Base-by-base conservation (phyloP, 2,113 vertebrate genomes). In the Sigmodon hispidus region DNA sequence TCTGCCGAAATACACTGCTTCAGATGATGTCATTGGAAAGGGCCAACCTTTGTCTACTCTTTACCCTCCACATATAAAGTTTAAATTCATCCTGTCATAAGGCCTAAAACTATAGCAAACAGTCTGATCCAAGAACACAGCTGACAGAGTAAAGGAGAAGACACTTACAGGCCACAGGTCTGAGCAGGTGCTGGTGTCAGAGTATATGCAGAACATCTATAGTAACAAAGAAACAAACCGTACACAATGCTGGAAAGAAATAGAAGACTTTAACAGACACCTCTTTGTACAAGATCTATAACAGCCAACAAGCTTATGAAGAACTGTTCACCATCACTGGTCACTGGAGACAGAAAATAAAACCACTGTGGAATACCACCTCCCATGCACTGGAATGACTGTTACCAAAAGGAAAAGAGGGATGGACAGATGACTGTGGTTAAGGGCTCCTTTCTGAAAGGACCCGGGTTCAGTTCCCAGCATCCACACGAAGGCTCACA, bases 61-160 rank as follows among this genome's bases (percentile, higher is more conserved):
- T 59, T 55, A 34, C 36, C 55, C 36, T 67, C 29, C 26, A 17
- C 15, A 31, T 69, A 84, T 67, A 84, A 52, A 61, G 55, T 24
- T 31, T 65, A 96, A 94, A 19, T 87, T 89, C 61, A 89, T 50
- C 40, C 43, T 79, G 69, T 59, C 72, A 67, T 55, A 36, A 86
- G 52, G 67, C 10, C 31, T 67, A 89, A 69, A 87, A 92, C 12
- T 22, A 90, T 50, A 59, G 36, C 50, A 31, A 61, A 69, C 59
- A 59, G 40, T 3, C 80, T 29, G 50, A 40, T 61, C 65, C 91
- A 57, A 75, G 12, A 34, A 59, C 8, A 59, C 36, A 69, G 67
- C 57, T 34, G 40, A 31, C 40, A 63, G 2, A 69, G 67, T 81
- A 70, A 69, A 59, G 67, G 55, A 73, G 31, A 79, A 9, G 88